These are phyloP conservation scores for Prionailurus viverrinus DNA, from an alignment of 2,113 vertebrate genomes.

Conservation along the genomic window DNA sequence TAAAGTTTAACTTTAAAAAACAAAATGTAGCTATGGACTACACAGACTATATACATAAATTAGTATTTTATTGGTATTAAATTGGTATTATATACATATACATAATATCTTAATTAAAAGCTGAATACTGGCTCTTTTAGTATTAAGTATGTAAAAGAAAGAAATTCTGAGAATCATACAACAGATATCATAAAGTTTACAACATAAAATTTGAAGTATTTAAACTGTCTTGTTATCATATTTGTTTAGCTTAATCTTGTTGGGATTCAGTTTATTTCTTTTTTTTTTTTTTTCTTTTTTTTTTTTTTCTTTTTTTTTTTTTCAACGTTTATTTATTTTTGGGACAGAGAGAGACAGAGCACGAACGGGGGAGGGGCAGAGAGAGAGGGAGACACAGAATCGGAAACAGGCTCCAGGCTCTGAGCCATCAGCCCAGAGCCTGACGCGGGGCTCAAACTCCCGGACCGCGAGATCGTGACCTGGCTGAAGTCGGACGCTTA, in stretches of 20 bases:
- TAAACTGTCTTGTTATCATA: neutral
- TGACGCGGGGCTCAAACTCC: no score
- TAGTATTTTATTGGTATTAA: no score
- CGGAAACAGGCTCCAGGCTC: no score
- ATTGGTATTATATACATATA: neutral
- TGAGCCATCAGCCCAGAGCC: no score
- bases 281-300: no score
- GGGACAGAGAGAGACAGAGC: no score
- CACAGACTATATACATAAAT: neutral
- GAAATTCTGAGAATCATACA: neutral
- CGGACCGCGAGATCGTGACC: no score
- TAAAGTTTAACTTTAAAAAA: slow-evolving; percentile 1
- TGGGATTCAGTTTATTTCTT: neutral
- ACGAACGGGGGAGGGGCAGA: no score
- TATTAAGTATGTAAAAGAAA: neutral
- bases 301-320: neutral
- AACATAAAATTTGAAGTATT: neutral
- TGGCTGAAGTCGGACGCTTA: no score
- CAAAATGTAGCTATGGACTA: neutral
- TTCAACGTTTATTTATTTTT: no score
- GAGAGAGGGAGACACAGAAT: no score
- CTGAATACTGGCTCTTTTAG: neutral
- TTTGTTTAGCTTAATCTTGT: neutral
- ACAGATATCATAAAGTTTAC: neutral
- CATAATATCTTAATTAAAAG: neutral